These are phyloP conservation scores for Lithophane ornitopus DNA, from an alignment of 2,888 invertebrate species.

Conservation along the genomic window DNA sequence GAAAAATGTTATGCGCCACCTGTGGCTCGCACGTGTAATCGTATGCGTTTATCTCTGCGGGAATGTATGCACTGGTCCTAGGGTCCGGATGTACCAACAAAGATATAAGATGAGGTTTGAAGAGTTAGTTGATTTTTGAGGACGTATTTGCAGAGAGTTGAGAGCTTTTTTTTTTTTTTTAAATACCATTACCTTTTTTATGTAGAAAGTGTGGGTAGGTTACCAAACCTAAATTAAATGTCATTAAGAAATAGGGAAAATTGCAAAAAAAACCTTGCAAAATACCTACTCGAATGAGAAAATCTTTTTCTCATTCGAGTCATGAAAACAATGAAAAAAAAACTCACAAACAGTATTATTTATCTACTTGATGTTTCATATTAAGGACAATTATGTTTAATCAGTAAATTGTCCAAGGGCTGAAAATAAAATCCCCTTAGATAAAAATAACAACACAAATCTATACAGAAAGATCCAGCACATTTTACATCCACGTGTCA, in stretches of 20 bases:
- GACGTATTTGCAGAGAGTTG: not conserved
- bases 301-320: no score
- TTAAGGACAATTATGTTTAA: not conserved
- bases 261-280: no score
- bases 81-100: slow-evolving; percentile 68
- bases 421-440: not conserved
- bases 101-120: slow-evolving; percentile 69
- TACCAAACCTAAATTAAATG: not conserved
- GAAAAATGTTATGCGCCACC: slow-evolving; percentile 91
- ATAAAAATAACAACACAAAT: not conserved
- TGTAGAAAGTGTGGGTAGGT: not conserved
- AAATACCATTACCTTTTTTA: not conserved
- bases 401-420: no score
- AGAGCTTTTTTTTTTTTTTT: no score
- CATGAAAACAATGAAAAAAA: no score
- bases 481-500: slow-evolving; percentile 54
- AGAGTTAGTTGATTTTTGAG: not conserved
- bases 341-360: no score
- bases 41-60: slow-evolving; percentile 89
- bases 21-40: slow-evolving; percentile 88
- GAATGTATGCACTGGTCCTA: slow-evolving; percentile 80
- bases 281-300: no score
- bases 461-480: slow-evolving; percentile 58
- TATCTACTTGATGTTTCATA: no score
- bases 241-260: not conserved